Base-by-base conservation (phyloP, 2,888 invertebrate species). In the Disparrhopalites patrizii region DNA sequence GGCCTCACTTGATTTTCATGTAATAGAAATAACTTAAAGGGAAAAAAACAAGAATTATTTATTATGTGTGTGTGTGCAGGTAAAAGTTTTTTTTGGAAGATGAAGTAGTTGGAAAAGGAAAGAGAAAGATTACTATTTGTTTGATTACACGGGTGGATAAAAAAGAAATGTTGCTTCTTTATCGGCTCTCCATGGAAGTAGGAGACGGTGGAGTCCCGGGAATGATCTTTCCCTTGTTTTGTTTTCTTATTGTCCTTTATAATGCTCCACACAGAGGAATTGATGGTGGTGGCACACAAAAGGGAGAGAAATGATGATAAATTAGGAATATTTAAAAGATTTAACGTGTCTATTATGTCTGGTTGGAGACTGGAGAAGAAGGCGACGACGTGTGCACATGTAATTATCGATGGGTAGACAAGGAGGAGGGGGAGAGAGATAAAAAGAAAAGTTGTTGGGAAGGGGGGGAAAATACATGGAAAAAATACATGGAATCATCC, bases 361-460 rank as follows among this genome's bases (percentile, higher is more conserved):
- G 61, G 51, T 20, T 40, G 52, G 52, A 43, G 58, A 58, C 54
- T 43, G 40, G 58, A 58, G 58, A 52, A 54, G 38, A 52, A 52
- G 64, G 64, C 56, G 64, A 64, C 64, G 64, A 64, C 64, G 56
- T 64, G 64, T 63, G 63, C 33, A 47, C 63, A 63, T 55, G 30
- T 56, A 56, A 63, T 56, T 63, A 56, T 62, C 36, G 33, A 30
- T n/a, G 56, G 56, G 64, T 56, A 64, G 56, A 64, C 56, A 54
- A 64, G 64, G 64, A 43, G 47, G 64, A 64, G 56, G 56, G 47
- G 27, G 43, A 64, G 36, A 61, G 13, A 31, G 4, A 15, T 4
- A 5, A 54, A 54, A 54, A 28, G 54, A 31, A 54, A 28, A 54
- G 31, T 31, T 54, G 31, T 31, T 23, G 50, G 25, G 50, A 54